Base-by-base conservation (phyloP, 2,888 invertebrate genomes). In the Chydorus sphaericus region DNA sequence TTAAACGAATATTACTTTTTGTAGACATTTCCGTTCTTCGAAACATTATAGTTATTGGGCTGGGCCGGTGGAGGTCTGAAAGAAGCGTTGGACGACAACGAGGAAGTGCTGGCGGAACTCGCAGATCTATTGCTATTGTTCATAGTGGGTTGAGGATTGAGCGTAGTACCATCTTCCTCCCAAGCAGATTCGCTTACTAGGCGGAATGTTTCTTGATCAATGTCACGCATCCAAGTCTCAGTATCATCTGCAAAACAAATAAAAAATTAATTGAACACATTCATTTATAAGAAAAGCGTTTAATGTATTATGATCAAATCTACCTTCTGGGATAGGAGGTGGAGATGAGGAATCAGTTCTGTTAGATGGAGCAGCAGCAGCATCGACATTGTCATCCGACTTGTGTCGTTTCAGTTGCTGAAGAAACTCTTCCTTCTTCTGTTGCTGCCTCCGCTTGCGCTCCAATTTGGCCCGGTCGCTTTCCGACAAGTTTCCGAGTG, bases 361-460 rank as follows among this genome's bases (percentile, higher is more conserved):
- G 28, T 14, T 20, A 2, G 39, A 8, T 26, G 26, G 6, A 8
- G 5, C 23, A 3, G 20, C 2, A 11, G 8, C 26, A 8, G 5
- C 23, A 3, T 8, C 2, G 20, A 8, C 26, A 26, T 10, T 20
- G 28, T 44, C 44, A 1, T 44, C 44, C 44, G 23, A 26, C 26
- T 44, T 44, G 1, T 23, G 44, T 14, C 52, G 52, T 33, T 56
- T 57, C 48, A 53, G 30, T 30, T 44, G 48, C 23, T 53, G 51
- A 11, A 55, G 38, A 31, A 57, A 48, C 48, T 55, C 54, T 29
- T 54, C 53, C 36, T 57, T 37, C 29, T 48, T 54, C 28, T 54
- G 29, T 29, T 57, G 53, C 18, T 57, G 57, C 11, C 48, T 39
- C 20, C 57, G 48, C 38, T 57, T 57, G 4, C 57, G 16, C 36